A percentile compares a stretch with the other conserved stretches of the same genome.
Evolutionary conservation across 2,113 vertebrate species (phyloP).

Genomic region (Paradoxurus hermaphroditus): DNA sequence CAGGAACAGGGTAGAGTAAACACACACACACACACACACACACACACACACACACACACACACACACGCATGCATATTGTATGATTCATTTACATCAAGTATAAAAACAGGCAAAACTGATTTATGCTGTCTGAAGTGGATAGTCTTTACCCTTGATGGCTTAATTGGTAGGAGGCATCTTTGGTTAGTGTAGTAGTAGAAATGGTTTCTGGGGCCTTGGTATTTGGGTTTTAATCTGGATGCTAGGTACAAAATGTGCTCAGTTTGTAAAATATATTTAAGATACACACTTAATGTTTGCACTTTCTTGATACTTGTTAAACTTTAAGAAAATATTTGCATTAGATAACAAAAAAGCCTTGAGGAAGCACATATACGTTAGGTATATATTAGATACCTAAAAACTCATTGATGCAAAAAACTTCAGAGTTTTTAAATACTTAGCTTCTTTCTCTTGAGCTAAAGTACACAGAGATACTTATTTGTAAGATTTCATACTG

Average conservation of each 20-base stretch:
- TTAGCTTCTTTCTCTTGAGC: not conserved
- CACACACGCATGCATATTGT: not conserved
- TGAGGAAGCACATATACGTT: not conserved
- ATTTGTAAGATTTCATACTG: not conserved
- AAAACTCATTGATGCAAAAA: not conserved
- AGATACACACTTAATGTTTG: not conserved
- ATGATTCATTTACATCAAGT: not conserved
- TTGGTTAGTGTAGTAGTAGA: not conserved
- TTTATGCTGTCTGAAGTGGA: not conserved
- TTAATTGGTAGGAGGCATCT: not conserved
- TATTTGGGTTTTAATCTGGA: not conserved
- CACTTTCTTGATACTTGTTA: not conserved
- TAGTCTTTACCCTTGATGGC: not conserved
- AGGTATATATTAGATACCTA: not conserved
- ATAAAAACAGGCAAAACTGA: not conserved
- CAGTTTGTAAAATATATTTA: not conserved
- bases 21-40: not conserved
- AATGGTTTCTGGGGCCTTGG: fast-evolving
- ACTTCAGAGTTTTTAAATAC: not conserved
- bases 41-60: not conserved
- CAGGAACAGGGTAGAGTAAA: not conserved
- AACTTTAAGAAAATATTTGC: not conserved
- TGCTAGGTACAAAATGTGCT: not conserved
- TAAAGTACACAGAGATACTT: not conserved
- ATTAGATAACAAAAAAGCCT: not conserved